Base-by-base conservation (phyloP, 2,888 invertebrate species). In the Aleiodes testaceus region DNA sequence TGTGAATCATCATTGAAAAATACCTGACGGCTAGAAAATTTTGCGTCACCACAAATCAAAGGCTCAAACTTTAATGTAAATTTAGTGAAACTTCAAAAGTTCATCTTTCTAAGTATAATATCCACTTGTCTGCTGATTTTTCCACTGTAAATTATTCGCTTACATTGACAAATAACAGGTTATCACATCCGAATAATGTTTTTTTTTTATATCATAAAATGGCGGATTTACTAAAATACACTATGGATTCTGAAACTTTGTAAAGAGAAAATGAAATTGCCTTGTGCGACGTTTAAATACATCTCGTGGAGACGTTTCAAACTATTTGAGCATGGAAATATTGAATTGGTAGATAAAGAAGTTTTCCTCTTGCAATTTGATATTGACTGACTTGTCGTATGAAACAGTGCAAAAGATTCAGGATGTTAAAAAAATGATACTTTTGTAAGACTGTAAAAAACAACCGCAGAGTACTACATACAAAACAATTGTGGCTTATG, bases 31-130 rank as follows among this genome's bases (percentile, higher is more conserved):
- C 59, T 16, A 16, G 42, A 42, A 16, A 55, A 30, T 11, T 59
- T 26, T 55, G 26, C 14, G 53, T 53, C 36, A 59, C 59, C 36
- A 59, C 59, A 59, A 36, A 59, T 42, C 42, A 16, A 16, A 16
- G 59, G 12, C 59, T 36, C 6, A 2, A 42, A 59, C 18, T 42
- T 42, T 11, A 9, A 59, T 59, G 14, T 16, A 14, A 42, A 12
- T 12, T 16, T 59, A 42, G 42, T 42, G 16, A n/a, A 36, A 5
- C 30, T 18, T 59, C 16, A 18, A 18, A 36, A 36, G n/a, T 36
- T 18, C 36, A 59, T 42, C 11, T 14, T 18, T 11, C 6, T 16
- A 16, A 11, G n/a, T 9, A n/a, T n/a, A 59, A 59, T 16, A 16
- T 42, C 11, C 14, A 16, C 7, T 14, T 42, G 3, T 36, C 18